Evolutionary conservation across 2,113 vertebrate genomes (phyloP).

Genomic region (Alaudala cheleensis): DNA sequence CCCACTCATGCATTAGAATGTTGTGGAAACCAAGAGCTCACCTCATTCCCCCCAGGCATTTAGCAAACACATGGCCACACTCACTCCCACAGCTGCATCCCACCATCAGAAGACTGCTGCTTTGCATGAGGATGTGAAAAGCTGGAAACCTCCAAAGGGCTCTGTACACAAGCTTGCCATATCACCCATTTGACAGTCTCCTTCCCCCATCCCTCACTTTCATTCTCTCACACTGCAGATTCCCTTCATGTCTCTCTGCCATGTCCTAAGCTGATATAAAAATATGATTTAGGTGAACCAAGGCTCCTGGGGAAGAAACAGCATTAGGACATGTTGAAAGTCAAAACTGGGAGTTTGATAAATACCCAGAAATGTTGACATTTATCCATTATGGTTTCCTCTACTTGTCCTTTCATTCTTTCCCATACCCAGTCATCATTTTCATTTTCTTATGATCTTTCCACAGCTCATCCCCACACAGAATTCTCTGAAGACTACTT

Average conservation of each 20-base stretch:
- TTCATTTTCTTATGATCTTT: background rate
- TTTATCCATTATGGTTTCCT: background rate
- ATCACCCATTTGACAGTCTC: background rate
- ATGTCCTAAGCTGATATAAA: background rate
- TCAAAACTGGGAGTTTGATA: background rate
- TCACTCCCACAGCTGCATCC: background rate
- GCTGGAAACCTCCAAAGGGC: background rate
- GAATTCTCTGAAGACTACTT: background rate
- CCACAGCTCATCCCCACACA: background rate
- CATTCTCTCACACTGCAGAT: background rate
- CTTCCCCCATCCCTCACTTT: background rate
- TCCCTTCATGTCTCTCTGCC: background rate
- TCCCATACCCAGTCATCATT: background rate
- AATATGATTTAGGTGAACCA: background rate
- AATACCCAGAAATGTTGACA: background rate
- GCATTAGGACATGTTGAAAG: background rate
- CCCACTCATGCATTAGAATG: background rate
- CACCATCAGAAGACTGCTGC: background rate
- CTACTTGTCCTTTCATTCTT: background rate
- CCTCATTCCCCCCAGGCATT: slow-evolving; percentile 22
- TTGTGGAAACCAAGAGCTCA: background rate
- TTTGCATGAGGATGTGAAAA: slow-evolving; percentile 12
- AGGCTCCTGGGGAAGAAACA: background rate
- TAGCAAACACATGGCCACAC: slow-evolving; percentile 18
- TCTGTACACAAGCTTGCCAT: background rate